A percentile compares a stretch with the other conserved stretches of the same genome.
Evolutionary conservation across 37 sponge, comb jelly and placozoan genomes (phyloP).

Genomic region (Bolinopsis microptera): DNA sequence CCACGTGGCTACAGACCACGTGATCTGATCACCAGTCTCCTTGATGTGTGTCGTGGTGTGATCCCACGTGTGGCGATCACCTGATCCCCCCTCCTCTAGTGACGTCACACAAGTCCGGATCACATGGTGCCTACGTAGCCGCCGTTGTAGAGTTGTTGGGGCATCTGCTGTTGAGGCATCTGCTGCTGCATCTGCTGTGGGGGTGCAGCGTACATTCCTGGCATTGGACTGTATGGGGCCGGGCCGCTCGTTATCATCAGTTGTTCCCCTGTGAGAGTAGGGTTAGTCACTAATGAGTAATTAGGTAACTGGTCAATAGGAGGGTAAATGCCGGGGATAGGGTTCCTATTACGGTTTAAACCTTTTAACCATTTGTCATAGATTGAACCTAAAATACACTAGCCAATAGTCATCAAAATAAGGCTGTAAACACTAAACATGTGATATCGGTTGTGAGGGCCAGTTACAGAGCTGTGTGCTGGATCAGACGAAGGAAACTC

Average conservation of each 20-base stretch:
- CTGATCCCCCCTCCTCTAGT: slow-evolving; percentile 8
- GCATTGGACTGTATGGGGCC: background rate
- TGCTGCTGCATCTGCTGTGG: background rate
- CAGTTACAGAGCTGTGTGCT: too few species aligned
- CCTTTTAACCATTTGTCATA: too few species aligned
- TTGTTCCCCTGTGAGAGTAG: slow-evolving; percentile 21
- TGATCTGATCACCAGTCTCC: background rate
- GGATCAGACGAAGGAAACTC: too few species aligned
- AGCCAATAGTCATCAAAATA: too few species aligned
- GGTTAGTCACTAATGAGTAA: background rate
- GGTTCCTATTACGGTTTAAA: background rate
- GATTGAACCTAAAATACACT: too few species aligned
- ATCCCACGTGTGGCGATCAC: background rate
- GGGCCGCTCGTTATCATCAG: slow-evolving; percentile 22
- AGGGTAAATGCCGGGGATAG: background rate
- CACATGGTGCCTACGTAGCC: slow-evolving; percentile 51
- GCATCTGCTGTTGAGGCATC: slow-evolving; percentile 1
- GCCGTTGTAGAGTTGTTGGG: slow-evolving; percentile 24
- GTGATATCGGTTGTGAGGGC: too few species aligned
- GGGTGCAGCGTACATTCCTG: background rate
- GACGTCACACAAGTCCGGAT: background rate
- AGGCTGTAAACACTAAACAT: too few species aligned
- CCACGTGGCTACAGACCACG: too few species aligned
- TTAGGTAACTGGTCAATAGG: background rate
- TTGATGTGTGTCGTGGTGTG: background rate